Percentiles rank a stretch among this genome's conserved stretches.
Evolutionary conservation across 2,113 vertebrate genomes (phyloP).

Genomic region (Calyptommatus sinebrachiatus): DNA sequence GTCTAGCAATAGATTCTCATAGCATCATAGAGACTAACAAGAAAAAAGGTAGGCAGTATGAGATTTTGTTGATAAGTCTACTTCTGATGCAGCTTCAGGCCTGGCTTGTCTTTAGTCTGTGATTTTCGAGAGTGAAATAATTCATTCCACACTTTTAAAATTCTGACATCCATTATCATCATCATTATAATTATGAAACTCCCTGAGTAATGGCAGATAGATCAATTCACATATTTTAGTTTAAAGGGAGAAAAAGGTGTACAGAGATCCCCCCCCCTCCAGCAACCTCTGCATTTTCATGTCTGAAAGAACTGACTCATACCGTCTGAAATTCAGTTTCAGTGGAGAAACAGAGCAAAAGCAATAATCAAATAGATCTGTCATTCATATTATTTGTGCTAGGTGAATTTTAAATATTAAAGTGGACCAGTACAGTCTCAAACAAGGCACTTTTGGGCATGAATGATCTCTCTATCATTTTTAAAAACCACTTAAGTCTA

Average conservation of each 20-base stretch:
- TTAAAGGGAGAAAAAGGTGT: neutral
- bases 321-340: neutral
- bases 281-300: neutral
- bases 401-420: neutral
- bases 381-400: neutral
- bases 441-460: neutral
- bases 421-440: neutral
- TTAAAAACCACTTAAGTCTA: neutral
- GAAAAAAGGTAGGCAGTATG: too few relatives aligned
- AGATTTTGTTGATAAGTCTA: neutral
- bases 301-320: too few relatives aligned
- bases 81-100: too few relatives aligned
- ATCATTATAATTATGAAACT: neutral
- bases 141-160: neutral
- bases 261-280: neutral
- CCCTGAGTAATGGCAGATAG: neutral
- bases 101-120: neutral
- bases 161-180: neutral
- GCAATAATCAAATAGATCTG: neutral
- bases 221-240: neutral
- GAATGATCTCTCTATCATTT: neutral
- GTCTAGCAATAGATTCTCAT: too few relatives aligned
- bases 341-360: neutral
- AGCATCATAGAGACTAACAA: too few relatives aligned
- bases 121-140: neutral